Evolutionary conservation across 2,113 vertebrate species (phyloP), one percentile per base, ranked within the genome.

Genomic region (Poeciliopsis prolifica): DNA sequence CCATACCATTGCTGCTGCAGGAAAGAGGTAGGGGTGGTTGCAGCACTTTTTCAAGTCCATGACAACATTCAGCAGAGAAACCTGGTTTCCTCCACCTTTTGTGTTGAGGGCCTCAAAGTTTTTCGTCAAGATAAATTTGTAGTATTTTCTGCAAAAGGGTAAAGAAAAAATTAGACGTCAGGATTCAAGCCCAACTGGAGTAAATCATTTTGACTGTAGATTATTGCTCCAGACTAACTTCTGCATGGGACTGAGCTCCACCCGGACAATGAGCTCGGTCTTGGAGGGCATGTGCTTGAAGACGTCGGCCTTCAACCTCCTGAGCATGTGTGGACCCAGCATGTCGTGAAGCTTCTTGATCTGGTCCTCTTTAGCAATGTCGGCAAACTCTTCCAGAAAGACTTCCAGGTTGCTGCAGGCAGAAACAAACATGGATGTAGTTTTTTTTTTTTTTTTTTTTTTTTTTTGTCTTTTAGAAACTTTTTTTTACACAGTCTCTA

Each of bases 21-120:
- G 98, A 78, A 99, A 99, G 91, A 99, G 97, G 93, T 98, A 99
- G 3, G 98, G 98, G 82, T 99, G 98, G 90, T 99, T 99, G 93
- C 98, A 99, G 93, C 98, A 99, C 84, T 99, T 99, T 92, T 99
- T 99, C 40, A 99, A 95, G 87, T 99, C 98, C 98, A 99, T 99
- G 79, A 99, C 97, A 31, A 99, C 97, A 19, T 99, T 99, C 29
- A 99, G 95, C 83, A 99, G 88, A 5, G 98, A 99, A 6, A 99
- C 97, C 89, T 98, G 97, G 92, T 99, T 98, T 77, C 97, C 97
- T 40, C 97, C 97, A 82, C 97, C 96, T 64, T 97, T 95, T 72
- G 97, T 96, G 91, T 99, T 99, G 84, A 99, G 94, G 3, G 98
- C 98, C 78, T 99, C 98, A 9, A 99, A 99, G 88, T 99, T 99